phyloP scores from a whole-genome alignment of 1,140 invertebrate species.

The Coenobita brevimanus region DNA sequence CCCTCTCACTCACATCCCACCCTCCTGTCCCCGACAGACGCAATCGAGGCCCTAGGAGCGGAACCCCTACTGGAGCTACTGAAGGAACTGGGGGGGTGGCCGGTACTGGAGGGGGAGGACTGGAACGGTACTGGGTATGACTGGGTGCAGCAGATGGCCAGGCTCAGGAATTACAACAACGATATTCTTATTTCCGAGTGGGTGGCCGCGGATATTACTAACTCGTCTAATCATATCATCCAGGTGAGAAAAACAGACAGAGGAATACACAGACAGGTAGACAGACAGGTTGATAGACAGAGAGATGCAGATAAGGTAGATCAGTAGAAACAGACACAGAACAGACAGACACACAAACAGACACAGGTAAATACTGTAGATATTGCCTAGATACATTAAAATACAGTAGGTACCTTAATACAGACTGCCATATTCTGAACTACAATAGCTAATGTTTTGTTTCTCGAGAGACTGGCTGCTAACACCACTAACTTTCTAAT shows the following conservation, averaged over 20 bases:
- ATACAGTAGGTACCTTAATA: too few species aligned
- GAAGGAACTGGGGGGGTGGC: slow-evolving; percentile 78
- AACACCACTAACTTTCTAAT: slow-evolving; percentile 93
- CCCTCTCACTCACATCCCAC: not conserved
- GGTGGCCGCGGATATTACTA: slow-evolving; percentile 93
- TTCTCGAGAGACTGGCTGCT: slow-evolving; percentile 92
- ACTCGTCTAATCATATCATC: slow-evolving; percentile 91
- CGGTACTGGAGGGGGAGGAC: slow-evolving; percentile 72
- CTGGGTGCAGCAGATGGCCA: slow-evolving; percentile 79
- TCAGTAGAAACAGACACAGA: too few species aligned
- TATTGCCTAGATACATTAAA: slow-evolving; percentile 72
- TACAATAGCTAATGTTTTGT: slow-evolving; percentile 92
- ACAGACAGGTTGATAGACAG: too few species aligned
- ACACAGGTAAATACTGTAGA: slow-evolving; percentile 84
- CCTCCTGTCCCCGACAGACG: slow-evolving; percentile 18
- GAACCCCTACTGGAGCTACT: slow-evolving; percentile 87
- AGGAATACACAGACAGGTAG: too few species aligned
- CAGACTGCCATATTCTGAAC: slow-evolving; percentile 86
- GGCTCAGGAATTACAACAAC: slow-evolving; percentile 91
- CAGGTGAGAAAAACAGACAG: slow-evolving; percentile 77
- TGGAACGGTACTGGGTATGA: slow-evolving; percentile 84
- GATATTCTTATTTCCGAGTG: slow-evolving; percentile 92
- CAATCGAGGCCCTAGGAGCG: slow-evolving; percentile 86
- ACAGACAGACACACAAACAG: slow-evolving; percentile 70
- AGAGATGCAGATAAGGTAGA: too few species aligned